These are phyloP conservation scores for Ennomos erosarius DNA, from an alignment of 2,888 invertebrate genomes.

Conservation along the genomic window DNA sequence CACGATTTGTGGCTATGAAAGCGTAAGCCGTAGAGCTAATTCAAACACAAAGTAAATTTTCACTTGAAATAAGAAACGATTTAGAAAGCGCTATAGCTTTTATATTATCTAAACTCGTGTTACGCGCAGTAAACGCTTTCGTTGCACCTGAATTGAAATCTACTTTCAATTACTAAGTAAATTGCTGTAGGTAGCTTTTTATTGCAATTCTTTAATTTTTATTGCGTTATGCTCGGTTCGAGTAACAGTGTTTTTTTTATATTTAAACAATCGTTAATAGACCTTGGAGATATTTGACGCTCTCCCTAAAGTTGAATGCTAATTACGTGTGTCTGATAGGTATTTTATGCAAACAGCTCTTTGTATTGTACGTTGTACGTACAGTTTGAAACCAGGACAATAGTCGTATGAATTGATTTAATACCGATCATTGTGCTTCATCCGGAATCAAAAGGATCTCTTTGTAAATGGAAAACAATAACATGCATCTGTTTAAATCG, in stretches of 20 bases:
- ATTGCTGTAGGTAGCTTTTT: constrained; percentile 47
- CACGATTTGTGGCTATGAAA: constrained; percentile 48
- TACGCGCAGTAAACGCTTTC: constrained; percentile 70
- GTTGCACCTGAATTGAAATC: constrained; percentile 65
- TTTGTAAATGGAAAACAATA: constrained; percentile 76
- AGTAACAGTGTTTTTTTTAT: constrained; percentile 5
- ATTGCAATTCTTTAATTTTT: constrained; percentile 27
- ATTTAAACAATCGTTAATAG: constrained; percentile 17
- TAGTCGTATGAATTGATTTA: constrained; percentile 68
- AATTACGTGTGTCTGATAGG: constrained; percentile 63
- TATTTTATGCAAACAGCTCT: constrained; percentile 73
- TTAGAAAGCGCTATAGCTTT: constrained; percentile 69
- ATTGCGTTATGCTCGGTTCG: constrained; percentile 9
- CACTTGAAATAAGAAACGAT: constrained; percentile 59
- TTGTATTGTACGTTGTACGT: constrained; percentile 60
- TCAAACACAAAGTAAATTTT: constrained; percentile 52
- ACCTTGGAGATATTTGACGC: constrained; percentile 29
- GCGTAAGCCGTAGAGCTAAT: constrained; percentile 46
- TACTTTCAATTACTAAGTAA: constrained; percentile 64
- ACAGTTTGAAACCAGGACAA: constrained; percentile 65
- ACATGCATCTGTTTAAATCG: constrained; percentile 58
- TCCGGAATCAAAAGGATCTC: constrained; percentile 70
- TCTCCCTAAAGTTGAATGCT: constrained; percentile 43
- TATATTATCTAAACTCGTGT: constrained; percentile 66
- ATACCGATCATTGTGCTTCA: constrained; percentile 71